Conservation (phyloP, 2,888 invertebrate species). For the Hirtodrosophila alboralis region DNA sequence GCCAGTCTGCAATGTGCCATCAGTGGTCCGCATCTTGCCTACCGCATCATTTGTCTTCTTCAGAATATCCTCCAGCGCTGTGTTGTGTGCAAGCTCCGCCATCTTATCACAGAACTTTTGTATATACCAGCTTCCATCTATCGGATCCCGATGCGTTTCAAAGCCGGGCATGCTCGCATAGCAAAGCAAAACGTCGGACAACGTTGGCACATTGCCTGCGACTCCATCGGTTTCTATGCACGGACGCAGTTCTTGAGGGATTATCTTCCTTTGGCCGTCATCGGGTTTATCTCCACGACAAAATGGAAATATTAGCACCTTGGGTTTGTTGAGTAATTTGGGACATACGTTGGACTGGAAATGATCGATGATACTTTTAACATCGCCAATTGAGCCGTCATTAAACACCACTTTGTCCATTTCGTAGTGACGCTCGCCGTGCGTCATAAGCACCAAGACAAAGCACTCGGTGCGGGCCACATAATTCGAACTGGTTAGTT, state of each 20-base stretch:
- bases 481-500: conserved; percentile 84
- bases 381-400: conserved; percentile 85
- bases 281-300: conserved; percentile 85
- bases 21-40: conserved; percentile 80
- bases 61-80: conserved; percentile 87
- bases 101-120: conserved; percentile 88
- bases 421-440: conserved; percentile 85
- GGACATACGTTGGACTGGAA: conserved; percentile 86
- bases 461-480: conserved; percentile 86
- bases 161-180: conserved; percentile 87
- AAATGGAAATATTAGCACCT: conserved; percentile 90
- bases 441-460: conserved; percentile 88
- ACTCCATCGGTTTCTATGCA: conserved; percentile 25
- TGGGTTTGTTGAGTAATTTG: conserved; percentile 86
- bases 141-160: conserved; percentile 86
- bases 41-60: conserved; percentile 87
- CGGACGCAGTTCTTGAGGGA: conserved; percentile 54
- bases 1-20: conserved; percentile 86
- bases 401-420: conserved; percentile 86
- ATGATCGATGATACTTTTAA: conserved; percentile 86
- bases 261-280: conserved; percentile 68
- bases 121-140: conserved; percentile 89
- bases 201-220: conserved; percentile 70
- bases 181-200: conserved; percentile 87
- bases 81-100: conserved; percentile 87